phyloP scores from a whole-genome alignment of 2,797 vertebrate species.

The Morus bassanus region DNA sequence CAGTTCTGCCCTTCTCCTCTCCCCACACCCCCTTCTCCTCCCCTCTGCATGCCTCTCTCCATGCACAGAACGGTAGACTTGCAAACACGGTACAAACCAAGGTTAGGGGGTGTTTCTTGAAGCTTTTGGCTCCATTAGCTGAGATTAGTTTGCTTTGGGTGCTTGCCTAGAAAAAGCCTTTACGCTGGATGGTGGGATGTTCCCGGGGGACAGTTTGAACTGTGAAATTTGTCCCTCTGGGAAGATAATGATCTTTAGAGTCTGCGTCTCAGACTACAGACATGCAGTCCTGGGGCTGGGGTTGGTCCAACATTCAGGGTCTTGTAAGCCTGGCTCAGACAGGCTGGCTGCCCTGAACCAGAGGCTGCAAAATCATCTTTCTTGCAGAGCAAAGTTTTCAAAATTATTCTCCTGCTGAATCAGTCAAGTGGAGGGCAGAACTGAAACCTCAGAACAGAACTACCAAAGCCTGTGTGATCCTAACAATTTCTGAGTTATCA shows the following conservation, averaged over 20 bases:
- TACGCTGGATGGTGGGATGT: not conserved
- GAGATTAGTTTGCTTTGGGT: not conserved
- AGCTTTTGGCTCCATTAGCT: not conserved
- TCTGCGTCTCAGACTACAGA: not conserved
- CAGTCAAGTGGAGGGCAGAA: not conserved
- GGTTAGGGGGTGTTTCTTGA: not conserved
- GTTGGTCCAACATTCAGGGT: not conserved
- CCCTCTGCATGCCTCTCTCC: not conserved
- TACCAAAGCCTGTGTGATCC: not conserved
- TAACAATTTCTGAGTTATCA: not conserved
- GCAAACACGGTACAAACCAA: not conserved
- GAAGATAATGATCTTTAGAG: not conserved
- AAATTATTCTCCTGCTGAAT: not conserved
- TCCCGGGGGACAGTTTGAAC: not conserved
- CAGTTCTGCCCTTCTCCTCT: not conserved
- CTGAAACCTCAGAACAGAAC: not conserved
- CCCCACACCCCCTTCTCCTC: not conserved
- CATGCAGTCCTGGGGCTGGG: not conserved
- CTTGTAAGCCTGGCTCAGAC: not conserved
- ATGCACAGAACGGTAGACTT: accelerated
- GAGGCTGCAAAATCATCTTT: not conserved
- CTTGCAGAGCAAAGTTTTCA: not conserved
- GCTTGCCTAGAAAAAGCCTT: not conserved
- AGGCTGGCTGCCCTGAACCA: not conserved
- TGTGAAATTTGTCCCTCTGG: not conserved